Conservation (phyloP, 2,888 invertebrate genomes). For the Parnassius orleans region DNA sequence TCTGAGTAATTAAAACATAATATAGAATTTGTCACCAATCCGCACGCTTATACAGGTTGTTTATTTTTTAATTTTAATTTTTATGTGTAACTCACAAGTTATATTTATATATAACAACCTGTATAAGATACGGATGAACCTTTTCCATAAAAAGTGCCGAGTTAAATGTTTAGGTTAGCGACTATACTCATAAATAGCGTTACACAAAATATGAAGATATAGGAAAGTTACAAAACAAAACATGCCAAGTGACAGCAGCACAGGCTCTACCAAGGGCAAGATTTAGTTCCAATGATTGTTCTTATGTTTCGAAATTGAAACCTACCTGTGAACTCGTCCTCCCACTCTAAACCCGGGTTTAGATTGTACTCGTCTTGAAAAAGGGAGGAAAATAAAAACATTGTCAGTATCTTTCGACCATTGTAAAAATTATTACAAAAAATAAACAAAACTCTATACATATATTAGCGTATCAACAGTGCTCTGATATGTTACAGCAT, state of each 20-base stretch:
- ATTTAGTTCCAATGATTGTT: constrained; percentile 65
- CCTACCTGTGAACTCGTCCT: constrained; percentile 99
- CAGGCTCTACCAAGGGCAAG: constrained; percentile 75
- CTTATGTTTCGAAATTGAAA: constrained; percentile 80
- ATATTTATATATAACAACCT: constrained; percentile 32
- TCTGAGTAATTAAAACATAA: constrained; percentile 3
- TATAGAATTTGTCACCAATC: constrained; percentile 24
- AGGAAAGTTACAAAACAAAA: constrained; percentile 64
- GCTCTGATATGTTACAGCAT: constrained; percentile 73
- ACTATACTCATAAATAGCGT: constrained; percentile 56
- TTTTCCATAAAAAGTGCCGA: constrained; percentile 43
- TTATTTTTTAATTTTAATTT: neutral
- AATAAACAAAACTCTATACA: constrained; percentile 71
- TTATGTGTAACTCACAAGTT: neutral
- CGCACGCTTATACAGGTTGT: constrained; percentile 28
- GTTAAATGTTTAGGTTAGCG: constrained; percentile 62
- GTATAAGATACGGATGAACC: constrained; percentile 35
- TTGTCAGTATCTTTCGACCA: constrained; percentile 79
- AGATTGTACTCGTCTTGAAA: constrained; percentile 99
- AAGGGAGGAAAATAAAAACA: constrained; percentile 82
- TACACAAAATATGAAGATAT: constrained; percentile 48
- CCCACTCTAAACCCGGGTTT: constrained; percentile 99
- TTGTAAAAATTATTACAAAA: constrained; percentile 47
- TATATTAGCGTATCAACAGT: constrained; percentile 68
- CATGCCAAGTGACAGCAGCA: constrained; percentile 75